These are phyloP conservation scores for Drosophila planitibia DNA, from an alignment of 2,888 invertebrate species.

Conservation along the genomic window DNA sequence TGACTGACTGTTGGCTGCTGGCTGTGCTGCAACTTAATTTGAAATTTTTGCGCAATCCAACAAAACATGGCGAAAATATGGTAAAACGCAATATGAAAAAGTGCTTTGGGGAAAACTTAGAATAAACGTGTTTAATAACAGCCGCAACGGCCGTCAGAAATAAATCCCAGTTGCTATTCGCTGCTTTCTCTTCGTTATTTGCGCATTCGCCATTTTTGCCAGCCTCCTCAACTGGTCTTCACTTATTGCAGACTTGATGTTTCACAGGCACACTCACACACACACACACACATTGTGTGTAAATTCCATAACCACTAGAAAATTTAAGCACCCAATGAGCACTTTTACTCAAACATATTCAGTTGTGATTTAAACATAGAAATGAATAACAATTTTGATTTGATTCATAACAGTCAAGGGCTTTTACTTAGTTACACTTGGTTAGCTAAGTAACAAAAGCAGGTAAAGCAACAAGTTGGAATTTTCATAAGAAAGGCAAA, in stretches of 20 bases:
- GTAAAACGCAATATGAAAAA: conserved; percentile 78
- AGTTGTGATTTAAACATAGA: background rate
- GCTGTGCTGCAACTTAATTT: conserved; percentile 81
- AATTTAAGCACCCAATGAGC: conserved; percentile 9
- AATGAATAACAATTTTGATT: background rate
- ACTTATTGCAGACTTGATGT: conserved; percentile 52
- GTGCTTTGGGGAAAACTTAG: conserved; percentile 78
- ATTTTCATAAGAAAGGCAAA: background rate
- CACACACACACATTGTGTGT: background rate
- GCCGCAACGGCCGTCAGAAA: conserved; percentile 41
- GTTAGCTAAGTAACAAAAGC: background rate
- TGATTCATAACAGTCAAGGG: background rate
- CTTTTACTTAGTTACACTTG: background rate
- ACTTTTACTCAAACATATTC: conserved; percentile 4
- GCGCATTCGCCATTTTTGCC: conserved; percentile 30
- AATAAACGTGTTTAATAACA: conserved; percentile 80
- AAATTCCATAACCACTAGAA: background rate
- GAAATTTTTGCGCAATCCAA: conserved; percentile 83
- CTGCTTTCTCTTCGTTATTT: conserved; percentile 26
- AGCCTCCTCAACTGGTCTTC: conserved; percentile 22
- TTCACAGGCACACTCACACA: conserved; percentile 9
- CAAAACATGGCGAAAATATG: conserved; percentile 77
- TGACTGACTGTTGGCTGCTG: background rate
- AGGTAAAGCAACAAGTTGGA: background rate
- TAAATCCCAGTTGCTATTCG: conserved; percentile 5